Evolutionary conservation across 2,888 invertebrate genomes (phyloP), one percentile per base, ranked within the genome.

Genomic region (Ctenicera cuprea): DNA sequence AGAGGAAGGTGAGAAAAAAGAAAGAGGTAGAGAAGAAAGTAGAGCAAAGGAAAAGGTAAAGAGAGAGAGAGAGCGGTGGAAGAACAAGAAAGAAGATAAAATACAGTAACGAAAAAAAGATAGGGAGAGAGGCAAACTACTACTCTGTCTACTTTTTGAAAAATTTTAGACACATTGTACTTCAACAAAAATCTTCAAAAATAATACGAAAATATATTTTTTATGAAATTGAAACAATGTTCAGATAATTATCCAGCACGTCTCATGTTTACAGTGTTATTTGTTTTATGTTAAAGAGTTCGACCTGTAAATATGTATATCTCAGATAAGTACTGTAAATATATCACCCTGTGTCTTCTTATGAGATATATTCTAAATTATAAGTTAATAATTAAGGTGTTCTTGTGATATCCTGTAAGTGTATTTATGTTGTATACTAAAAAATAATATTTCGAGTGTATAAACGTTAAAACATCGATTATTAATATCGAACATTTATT

Each of bases 271-370:
- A 11, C 20, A 14, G 14, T 14, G 14, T 8, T 33, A 33, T 1
- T 20, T 7, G 0, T 11, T 59, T 59, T 59, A 18, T 59, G 11
- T 38, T 45, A 45, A 59, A 38, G 18, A 59, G 26, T 59, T 38
- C 20, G 38, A 59, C 11, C 33, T 59, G 59, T 59, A 59, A 37
- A 59, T 59, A 59, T 59, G 59, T 59, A 59, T 38, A 59, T 59
- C 59, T 59, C 59, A 22, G 33, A 59, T 38, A 38, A 38, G 38
- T 59, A 57, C n/a, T 59, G 59, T 59, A 59, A 38, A 59, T 71
- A 71, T 48, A 65, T 71, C 71, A 71, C 63, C 64, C 63, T 57
- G 63, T 71, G 71, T 71, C 71, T 71, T 64, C 63, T 71, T 71
- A 64, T 48, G 59, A 71, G 41, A 57, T 63, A 71, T 71, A 71